Evolutionary conservation across 2,888 invertebrate species (phyloP).

Genomic region (Pseudococcus jackbeardsleyi): DNA sequence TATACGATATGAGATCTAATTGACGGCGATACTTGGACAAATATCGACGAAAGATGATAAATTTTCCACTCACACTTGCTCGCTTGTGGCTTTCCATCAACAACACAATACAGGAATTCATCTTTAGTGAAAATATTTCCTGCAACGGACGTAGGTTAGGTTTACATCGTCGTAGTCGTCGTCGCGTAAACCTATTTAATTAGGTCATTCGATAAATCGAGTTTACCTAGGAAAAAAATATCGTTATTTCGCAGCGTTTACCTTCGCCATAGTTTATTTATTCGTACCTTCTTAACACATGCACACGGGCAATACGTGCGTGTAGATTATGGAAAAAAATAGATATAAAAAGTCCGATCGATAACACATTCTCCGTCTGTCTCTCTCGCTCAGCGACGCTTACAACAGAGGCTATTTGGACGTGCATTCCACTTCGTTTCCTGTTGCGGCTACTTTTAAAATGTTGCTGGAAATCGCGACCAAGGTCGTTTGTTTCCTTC

Average conservation of each 20-base stretch:
- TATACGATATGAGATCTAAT: too few species aligned
- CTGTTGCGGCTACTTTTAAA: constrained; percentile 39
- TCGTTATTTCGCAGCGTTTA: constrained; percentile 41
- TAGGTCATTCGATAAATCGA: constrained; percentile 39
- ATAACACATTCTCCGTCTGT: not conserved
- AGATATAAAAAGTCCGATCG: constrained; percentile 12
- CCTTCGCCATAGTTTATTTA: constrained; percentile 3
- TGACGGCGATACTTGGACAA: too few species aligned
- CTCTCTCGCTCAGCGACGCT: not conserved
- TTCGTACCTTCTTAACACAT: constrained; percentile 24
- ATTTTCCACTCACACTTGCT: not conserved
- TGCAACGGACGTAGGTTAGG: not conserved
- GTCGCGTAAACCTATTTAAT: constrained; percentile 26
- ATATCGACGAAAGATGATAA: too few species aligned
- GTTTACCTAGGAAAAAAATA: constrained; percentile 42
- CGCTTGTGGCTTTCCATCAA: not conserved
- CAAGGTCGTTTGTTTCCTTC: constrained; percentile 33
- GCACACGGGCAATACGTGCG: not conserved
- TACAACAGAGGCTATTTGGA: constrained; percentile 48
- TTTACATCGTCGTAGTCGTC: not conserved
- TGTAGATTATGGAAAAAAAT: not conserved
- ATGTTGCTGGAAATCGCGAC: too few species aligned
- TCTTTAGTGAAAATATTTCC: constrained; percentile 13
- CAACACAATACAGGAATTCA: not conserved
- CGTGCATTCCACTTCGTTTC: constrained; percentile 55